These are phyloP conservation scores for Bufo bufo DNA, from an alignment of 2,113 vertebrate species.

Conservation along the genomic window DNA sequence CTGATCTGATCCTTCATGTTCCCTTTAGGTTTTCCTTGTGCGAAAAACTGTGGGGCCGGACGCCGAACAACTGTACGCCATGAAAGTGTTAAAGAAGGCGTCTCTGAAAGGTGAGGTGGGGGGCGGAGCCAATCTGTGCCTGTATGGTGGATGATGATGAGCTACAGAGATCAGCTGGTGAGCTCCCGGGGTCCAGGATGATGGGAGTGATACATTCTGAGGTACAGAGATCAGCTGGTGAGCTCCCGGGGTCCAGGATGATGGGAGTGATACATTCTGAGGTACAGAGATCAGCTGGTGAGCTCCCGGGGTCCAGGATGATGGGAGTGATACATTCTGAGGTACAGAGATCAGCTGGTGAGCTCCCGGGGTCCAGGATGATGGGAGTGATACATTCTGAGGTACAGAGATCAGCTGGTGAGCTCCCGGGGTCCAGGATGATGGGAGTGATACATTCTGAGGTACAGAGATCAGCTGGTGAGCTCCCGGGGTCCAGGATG, in stretches of 20 bases:
- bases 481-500: not conserved
- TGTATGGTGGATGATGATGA: no score
- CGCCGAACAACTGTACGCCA: slow-evolving; percentile 95
- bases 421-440: not conserved
- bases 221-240: not conserved
- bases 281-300: not conserved
- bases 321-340: not conserved
- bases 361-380: not conserved
- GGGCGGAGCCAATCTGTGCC: no score
- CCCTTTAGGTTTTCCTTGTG: slow-evolving; percentile 91
- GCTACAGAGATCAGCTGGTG: not conserved
- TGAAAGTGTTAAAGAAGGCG: slow-evolving; percentile 99
- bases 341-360: not conserved
- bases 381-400: not conserved
- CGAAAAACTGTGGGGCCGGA: slow-evolving; percentile 92
- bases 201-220: not conserved
- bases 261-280: not conserved
- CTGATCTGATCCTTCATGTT: no score
- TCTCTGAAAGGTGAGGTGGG: slow-evolving; percentile 88
- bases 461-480: not conserved
- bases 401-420: not conserved
- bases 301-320: not conserved
- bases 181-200: not conserved
- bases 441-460: not conserved
- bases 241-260: not conserved